Conservation (phyloP, 2,888 invertebrate genomes). For the Xylota sylvarum region DNA sequence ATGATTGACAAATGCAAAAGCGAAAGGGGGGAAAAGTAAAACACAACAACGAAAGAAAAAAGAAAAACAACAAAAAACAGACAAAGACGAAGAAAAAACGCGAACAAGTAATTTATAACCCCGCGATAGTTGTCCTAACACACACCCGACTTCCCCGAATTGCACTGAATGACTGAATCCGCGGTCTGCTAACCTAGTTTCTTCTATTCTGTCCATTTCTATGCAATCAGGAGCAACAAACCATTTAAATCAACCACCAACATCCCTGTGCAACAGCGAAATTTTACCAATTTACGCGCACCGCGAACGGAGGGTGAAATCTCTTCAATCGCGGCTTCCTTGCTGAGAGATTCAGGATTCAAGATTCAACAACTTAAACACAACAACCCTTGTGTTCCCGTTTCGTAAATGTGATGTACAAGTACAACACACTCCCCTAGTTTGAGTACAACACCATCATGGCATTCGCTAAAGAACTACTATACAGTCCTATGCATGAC, state of each 20-base stretch:
- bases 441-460: conserved; percentile 43
- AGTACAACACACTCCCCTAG: conserved; percentile 57
- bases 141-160: conserved; percentile 84
- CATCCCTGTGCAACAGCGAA: conserved; percentile 48
- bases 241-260: conserved; percentile 68
- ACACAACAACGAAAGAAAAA: conserved; percentile 36
- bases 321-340: conserved; percentile 49
- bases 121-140: conserved; percentile 59
- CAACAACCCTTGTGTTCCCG: conserved; percentile 40
- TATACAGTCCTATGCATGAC: conserved; percentile 18
- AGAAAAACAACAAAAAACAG: conserved; percentile 46
- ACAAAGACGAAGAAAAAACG: conserved; percentile 44
- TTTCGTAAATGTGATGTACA: not conserved
- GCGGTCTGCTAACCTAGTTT: conserved; percentile 69
- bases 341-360: conserved; percentile 56
- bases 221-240: conserved; percentile 58
- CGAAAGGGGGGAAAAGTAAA: not conserved
- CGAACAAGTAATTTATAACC: not conserved
- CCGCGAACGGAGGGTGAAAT: conserved; percentile 62
- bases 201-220: conserved; percentile 23
- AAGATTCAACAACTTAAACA: conserved; percentile 18
- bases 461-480: conserved; percentile 51
- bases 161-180: conserved; percentile 83
- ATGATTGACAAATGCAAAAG: conserved; percentile 27
- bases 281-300: conserved; percentile 44